A percentile compares a stretch with the other conserved stretches of the same genome.
These are phyloP conservation scores for Xanthia icteritia DNA, from an alignment of 2,888 invertebrate species.

Conservation along the genomic window DNA sequence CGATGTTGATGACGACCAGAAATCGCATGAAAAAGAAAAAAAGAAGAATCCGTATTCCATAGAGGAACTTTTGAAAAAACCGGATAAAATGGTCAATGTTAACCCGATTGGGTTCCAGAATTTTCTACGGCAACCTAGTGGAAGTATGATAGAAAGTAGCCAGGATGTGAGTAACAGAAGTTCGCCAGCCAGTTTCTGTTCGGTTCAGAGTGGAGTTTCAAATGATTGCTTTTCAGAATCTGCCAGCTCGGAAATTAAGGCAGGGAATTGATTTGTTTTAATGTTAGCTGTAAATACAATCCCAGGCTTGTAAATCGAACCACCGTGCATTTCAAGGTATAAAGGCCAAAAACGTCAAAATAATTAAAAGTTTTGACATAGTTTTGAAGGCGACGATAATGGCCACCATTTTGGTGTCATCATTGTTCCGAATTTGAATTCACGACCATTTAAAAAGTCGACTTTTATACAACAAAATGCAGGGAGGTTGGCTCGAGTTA, in stretches of 20 bases:
- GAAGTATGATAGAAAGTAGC: slow-evolving; percentile 88
- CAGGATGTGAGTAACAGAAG: slow-evolving; percentile 84
- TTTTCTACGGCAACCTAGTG: slow-evolving; percentile 90
- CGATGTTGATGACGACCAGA: slow-evolving; percentile 83
- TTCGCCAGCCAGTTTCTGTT: slow-evolving; percentile 87
- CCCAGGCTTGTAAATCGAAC: background rate
- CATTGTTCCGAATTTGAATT: background rate
- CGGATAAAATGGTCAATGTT: slow-evolving; percentile 91
- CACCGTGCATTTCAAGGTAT: background rate
- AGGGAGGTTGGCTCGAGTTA: background rate
- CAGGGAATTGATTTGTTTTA: slow-evolving; percentile 76
- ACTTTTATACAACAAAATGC: background rate
- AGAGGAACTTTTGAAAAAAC: slow-evolving; percentile 95
- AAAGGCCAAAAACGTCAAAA: background rate
- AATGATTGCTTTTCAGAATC: slow-evolving; percentile 86
- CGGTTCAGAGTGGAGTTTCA: slow-evolving; percentile 83
- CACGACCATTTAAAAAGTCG: background rate
- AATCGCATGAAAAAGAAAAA: slow-evolving; percentile 85
- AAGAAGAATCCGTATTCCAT: slow-evolving; percentile 97
- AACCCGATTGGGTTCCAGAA: slow-evolving; percentile 83
- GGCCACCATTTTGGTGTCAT: background rate
- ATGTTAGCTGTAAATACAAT: background rate
- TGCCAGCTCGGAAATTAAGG: slow-evolving; percentile 83
- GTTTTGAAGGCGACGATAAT: background rate
- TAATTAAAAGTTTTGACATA: background rate